Evolutionary conservation across 2,888 invertebrate species (phyloP), one percentile per base, ranked within the genome.

Genomic region (Ashinkailepas kermadecensis): DNA sequence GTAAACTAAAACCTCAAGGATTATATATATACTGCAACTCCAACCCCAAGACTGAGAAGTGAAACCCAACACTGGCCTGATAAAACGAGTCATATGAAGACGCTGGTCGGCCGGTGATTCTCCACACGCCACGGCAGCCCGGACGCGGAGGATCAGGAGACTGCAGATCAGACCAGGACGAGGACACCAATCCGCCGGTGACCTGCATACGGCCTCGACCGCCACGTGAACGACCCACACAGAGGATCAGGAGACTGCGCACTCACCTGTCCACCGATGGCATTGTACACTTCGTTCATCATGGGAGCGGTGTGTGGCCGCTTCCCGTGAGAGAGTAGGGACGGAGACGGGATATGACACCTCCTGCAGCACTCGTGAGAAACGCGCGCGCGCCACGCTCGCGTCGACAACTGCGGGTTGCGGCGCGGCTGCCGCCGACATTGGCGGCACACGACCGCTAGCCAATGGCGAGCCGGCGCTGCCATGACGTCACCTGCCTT

Each of bases 401-500:
- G 62, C 18, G 18, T 15, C 0, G 7, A 0, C 13, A 18, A 62
- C 62, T 62, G 62, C 62, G 18, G 62, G 62, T 62, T 62, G 62
- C 18, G 39, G 39, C 39, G 39, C 39, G 39, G 39, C 39, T 4
- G n/a, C 67, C 13, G 25, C 67, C 67, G 67, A 67, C 25, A 67
- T 25, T 67, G 67, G 67, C 67, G 67, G 67, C 67, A 67, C 67
- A 67, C 67, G 67, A 25, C 67, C 67, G 67, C 67, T 25, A 25
- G 13, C 67, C 67, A 67, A 67, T 67, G n/a, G n/a, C n/a, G n/a
- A 25, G 12, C 67, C 67, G 67, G 13, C n/a, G 12, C 25, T 7
- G 12, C 67, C n/a, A 0, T 67, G 67, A 67, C 67, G 67, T 67
- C 67, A 67, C 67, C 15, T 0, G 23, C 23, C 23, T 8, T 13